Base-by-base conservation (phyloP, 1,140 invertebrate species). In the Pristionchus pacificus region DNA sequence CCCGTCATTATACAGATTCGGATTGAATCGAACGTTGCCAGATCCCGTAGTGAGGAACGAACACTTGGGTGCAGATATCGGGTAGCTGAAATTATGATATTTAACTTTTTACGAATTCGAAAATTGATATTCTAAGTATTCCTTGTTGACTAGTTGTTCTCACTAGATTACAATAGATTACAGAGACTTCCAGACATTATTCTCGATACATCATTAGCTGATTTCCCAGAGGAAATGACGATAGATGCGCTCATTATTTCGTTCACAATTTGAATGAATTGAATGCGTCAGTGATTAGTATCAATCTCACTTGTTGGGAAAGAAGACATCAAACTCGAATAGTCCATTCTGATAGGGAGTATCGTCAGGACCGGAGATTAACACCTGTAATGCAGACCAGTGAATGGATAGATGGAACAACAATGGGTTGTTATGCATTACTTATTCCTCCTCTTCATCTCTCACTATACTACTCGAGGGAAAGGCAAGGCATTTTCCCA, bases 271-370 rank as follows among this genome's bases (percentile, higher is more conserved):
- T 6, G 6, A 19, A 49, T 49, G 38, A 10, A 10, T 19, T 6
- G 38, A 6, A 19, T 10, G 38, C 19, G 6, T 10, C 38, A 19
- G 38, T 49, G n/a, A n/a, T n/a, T n/a, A n/a, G n/a, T n/a, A n/a
- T n/a, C n/a, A n/a, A 25, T 13, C 60, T 61, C 24, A 61, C 60
- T 30, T 60, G 33, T 83, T 83, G 13, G 87, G 85, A 75, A 86
- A 87, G 24, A 86, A 83, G 2, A 87, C 85, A 31, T 87, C 77
- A 72, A 87, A 87, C 72, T 87, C 86, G 77, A 87, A 87, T 63
- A 87, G 86, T 24, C 87, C 87, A 30, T 89, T 89, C 78, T 89
- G 88, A 77, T 90, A 90, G 6, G 89, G 89, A 27, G 89, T 90
- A 72, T 88, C 88, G 81, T 88, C 87, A 10, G 88, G 87, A 27